A percentile compares a stretch with the other conserved stretches of the same genome.
Evolutionary conservation across 2,888 invertebrate species (phyloP).

Genomic region (Dolichomitus sp.): DNA sequence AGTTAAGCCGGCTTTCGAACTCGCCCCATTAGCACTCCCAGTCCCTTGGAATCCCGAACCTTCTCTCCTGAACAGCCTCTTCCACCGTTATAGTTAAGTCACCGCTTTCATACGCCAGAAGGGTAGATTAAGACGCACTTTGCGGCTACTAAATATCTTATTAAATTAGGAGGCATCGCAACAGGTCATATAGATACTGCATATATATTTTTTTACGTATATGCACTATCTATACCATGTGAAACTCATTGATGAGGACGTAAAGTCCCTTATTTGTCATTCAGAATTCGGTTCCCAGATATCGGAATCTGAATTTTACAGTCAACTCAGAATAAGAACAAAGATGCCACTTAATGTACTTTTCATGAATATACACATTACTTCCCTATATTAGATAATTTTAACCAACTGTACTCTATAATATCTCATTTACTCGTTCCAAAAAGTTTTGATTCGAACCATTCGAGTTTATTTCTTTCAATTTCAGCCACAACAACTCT

Average conservation of each 20-base stretch:
- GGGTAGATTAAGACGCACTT: slow-evolving; percentile 75
- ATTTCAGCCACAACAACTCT: not conserved
- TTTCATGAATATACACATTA: slow-evolving; percentile 8
- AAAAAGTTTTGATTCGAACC: not conserved
- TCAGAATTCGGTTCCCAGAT: not conserved
- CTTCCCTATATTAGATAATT: not conserved
- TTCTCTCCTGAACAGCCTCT: slow-evolving; percentile 49
- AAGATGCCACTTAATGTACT: slow-evolving; percentile 10
- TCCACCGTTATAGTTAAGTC: slow-evolving; percentile 49
- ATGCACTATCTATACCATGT: not conserved
- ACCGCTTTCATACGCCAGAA: slow-evolving; percentile 59
- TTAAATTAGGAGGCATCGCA: slow-evolving; percentile 70
- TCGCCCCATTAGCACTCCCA: slow-evolving; percentile 77
- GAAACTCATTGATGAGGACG: not conserved
- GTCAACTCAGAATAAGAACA: slow-evolving; percentile 9
- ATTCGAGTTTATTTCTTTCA: slow-evolving; percentile 21
- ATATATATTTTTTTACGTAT: slow-evolving; percentile 1
- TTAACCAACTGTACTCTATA: not conserved
- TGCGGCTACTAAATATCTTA: slow-evolving; percentile 78
- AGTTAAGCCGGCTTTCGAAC: slow-evolving; percentile 79
- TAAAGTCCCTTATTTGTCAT: slow-evolving; percentile 18
- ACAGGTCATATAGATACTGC: slow-evolving; percentile 30
- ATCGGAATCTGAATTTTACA: slow-evolving; percentile 12
- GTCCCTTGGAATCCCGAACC: slow-evolving; percentile 59
- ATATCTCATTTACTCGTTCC: slow-evolving; percentile 21